Base-by-base conservation (phyloP, 2,888 invertebrate genomes). In the Latrodectus elegans region DNA sequence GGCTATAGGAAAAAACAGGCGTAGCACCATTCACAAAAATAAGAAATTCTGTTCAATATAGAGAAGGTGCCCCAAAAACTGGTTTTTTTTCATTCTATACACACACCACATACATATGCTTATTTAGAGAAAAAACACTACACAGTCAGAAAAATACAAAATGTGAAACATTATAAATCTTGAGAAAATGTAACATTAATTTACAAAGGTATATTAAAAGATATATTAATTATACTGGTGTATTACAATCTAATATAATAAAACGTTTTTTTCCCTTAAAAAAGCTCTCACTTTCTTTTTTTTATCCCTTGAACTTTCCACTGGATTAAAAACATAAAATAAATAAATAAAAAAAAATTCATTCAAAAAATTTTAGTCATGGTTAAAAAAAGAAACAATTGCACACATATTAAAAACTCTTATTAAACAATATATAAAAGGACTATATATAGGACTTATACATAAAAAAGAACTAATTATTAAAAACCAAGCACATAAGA, bases 121-220 rank as follows among this genome's bases (percentile, higher is more conserved):
- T 84, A 78, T 86, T 82, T 87, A 87, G 86, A 87, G 86, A 87
- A 88, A 83, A 89, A 89, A 84, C 77, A 89, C 89, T 89, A 89
- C 89, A 89, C 86, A 77, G 85, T 90, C 90, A 89, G 89, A 90
- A 90, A 90, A 90, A 90, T 90, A 90, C 90, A 90, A 90, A 90
- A 89, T 89, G 89, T 89, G 89, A 89, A 89, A 89, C 89, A 89
- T 90, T 88, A 90, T 90, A 90, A 90, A 90, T 89, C 89, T 89
- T 90, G 89, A 87, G 89, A 90, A 88, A 90, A 90, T 90, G 89
- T 90, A 90, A 90, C 90, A 90, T 89, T 89, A 89, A 87, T 88
- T 89, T 89, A 89, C 89, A 90, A 90, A 89, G 84, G 86, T 89
- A 85, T 88, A 88, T 88, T 89, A 89, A 90, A 90, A 90, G 89